A percentile compares a stretch with the other conserved stretches of the same genome.
Conservation (phyloP, 2,113 vertebrate species). For the Ciconia maguari region DNA sequence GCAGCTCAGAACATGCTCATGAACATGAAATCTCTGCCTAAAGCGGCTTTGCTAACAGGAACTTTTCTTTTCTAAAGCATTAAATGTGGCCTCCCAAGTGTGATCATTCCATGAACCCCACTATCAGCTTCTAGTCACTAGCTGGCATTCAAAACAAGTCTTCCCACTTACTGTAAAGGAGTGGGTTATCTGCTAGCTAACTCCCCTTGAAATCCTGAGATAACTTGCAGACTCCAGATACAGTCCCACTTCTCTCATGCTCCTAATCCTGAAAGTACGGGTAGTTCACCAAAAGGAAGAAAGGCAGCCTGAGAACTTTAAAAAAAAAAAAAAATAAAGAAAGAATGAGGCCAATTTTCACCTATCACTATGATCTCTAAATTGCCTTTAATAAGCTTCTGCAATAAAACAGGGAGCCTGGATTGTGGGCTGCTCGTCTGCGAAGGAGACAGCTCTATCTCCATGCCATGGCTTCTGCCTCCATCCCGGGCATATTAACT, state of each 20-base stretch:
- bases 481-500: conserved; percentile 5
- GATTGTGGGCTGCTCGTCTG: conserved; percentile 6
- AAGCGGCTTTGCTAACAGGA: conserved; percentile 5
- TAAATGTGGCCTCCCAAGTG: conserved; percentile 8
- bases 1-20: not conserved
- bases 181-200: conserved; percentile 47
- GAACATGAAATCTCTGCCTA: not conserved
- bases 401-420: conserved; percentile 50
- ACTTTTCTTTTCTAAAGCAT: conserved; percentile 18
- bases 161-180: conserved; percentile 45
- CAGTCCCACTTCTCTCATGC: not conserved
- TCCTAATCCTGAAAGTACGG: not conserved
- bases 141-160: conserved; percentile 16
- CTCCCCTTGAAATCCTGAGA: conserved; percentile 25
- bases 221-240: conserved; percentile 38
- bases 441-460: conserved; percentile 52
- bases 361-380: conserved; percentile 43
- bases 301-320: not conserved
- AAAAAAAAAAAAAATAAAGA: not conserved
- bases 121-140: conserved; percentile 33
- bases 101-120: conserved; percentile 14
- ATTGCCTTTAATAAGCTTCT: conserved; percentile 45
- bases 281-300: conserved; percentile 28
- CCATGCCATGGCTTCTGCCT: conserved; percentile 30
- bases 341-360: conserved; percentile 13